Conservation (phyloP, 2,797 vertebrate genomes). For the Anomalospiza imberbis region DNA sequence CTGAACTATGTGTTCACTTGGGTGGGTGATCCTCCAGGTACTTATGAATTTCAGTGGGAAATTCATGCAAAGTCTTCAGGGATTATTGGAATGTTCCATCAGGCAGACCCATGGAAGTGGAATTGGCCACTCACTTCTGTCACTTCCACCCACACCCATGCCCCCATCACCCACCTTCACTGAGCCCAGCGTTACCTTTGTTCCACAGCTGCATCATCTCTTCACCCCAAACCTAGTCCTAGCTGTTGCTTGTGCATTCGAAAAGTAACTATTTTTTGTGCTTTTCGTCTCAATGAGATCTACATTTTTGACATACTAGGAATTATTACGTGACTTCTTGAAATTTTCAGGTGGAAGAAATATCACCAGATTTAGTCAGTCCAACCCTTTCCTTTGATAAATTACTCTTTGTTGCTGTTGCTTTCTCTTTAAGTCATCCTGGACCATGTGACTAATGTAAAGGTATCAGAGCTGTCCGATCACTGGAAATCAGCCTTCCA, state of each 20-base stretch:
- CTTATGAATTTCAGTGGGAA: not conserved
- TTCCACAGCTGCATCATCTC: not conserved
- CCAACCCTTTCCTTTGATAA: not conserved
- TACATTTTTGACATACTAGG: fast-evolving
- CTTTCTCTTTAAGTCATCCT: not conserved
- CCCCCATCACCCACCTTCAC: not conserved
- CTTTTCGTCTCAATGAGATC: not conserved
- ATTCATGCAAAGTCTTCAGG: not conserved
- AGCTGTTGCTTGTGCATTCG: not conserved
- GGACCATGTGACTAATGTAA: not conserved
- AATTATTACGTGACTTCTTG: not conserved
- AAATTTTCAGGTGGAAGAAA: not conserved
- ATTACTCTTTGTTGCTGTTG: not conserved
- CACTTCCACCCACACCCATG: no score
- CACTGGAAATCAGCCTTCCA: not conserved
- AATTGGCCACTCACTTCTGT: not conserved
- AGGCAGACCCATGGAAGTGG: not conserved
- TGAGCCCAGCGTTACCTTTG: not conserved
- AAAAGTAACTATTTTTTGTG: not conserved
- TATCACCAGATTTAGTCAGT: not conserved
- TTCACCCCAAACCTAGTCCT: not conserved
- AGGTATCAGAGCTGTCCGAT: not conserved
- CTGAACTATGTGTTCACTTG: not conserved
- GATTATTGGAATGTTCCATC: not conserved
- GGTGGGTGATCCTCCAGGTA: not conserved